These are phyloP conservation scores for Acropternis orthonyx DNA, from an alignment of 2,797 vertebrate species.

Conservation along the genomic window DNA sequence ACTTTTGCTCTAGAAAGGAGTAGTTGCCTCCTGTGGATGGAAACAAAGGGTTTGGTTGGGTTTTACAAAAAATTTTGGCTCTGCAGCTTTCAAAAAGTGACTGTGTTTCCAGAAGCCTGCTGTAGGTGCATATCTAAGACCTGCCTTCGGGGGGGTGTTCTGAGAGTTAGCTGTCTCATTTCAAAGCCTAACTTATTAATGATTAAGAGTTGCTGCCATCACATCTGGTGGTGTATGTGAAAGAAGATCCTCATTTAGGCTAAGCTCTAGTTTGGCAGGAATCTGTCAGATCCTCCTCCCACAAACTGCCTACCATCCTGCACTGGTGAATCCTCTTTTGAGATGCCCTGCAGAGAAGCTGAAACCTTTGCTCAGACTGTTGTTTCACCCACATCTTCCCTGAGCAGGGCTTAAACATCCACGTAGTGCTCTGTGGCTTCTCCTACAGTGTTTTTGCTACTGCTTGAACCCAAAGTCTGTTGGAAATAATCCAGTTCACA, in stretches of 20 bases:
- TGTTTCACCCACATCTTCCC: background rate
- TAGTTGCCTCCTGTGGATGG: background rate
- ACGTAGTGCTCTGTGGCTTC: background rate
- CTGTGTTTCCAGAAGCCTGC: background rate
- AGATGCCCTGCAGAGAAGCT: background rate
- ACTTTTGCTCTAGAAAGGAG: background rate
- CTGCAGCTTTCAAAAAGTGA: background rate
- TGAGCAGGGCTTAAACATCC: background rate
- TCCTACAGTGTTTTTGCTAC: background rate
- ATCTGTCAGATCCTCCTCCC: background rate
- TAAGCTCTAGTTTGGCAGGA: background rate
- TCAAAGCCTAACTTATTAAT: background rate
- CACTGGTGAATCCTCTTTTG: background rate
- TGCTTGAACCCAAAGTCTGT: background rate
- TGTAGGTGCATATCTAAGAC: background rate
- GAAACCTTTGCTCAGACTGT: background rate
- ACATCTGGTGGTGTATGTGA: background rate
- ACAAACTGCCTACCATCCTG: background rate
- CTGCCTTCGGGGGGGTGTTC: accelerated
- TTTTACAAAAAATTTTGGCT: background rate
- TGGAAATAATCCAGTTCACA: background rate
- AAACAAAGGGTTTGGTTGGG: background rate
- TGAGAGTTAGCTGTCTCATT: background rate
- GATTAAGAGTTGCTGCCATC: background rate
- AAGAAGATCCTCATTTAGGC: background rate